phyloP scores from a whole-genome alignment of 2,797 vertebrate genomes.

The Lithobates sylvaticus region DNA sequence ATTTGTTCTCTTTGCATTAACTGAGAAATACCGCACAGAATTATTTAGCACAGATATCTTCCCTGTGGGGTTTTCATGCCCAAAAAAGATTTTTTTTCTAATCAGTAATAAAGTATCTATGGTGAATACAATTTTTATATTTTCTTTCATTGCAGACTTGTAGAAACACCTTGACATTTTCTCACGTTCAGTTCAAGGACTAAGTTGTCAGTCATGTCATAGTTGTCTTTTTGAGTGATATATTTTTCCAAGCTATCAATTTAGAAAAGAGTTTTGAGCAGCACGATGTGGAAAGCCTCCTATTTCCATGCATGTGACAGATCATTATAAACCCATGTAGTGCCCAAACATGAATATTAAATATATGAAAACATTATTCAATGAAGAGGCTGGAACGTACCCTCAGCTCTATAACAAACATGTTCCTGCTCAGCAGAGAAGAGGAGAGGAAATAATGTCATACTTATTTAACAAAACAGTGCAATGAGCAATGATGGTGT shows the following conservation, averaged over 20 bases:
- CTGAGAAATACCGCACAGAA: too few relatives aligned
- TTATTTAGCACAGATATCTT: background rate
- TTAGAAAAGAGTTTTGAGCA: background rate
- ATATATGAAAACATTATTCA: background rate
- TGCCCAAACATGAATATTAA: background rate
- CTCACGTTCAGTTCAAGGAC: slow-evolving; percentile 26
- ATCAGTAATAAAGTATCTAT: background rate
- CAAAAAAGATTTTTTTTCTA: background rate
- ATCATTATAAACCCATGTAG: background rate
- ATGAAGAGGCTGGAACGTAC: background rate
- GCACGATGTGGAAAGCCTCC: background rate
- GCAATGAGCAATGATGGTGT: too few relatives aligned
- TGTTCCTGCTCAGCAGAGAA: too few relatives aligned
- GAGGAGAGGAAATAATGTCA: too few relatives aligned
- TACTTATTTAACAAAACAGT: too few relatives aligned
- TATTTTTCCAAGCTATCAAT: slow-evolving; percentile 3
- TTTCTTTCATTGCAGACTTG: slow-evolving; percentile 11
- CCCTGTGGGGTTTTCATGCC: background rate
- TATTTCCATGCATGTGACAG: slow-evolving; percentile 15
- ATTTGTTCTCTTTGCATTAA: too few relatives aligned
- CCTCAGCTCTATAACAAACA: background rate
- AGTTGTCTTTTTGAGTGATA: slow-evolving; percentile 15
- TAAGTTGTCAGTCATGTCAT: slow-evolving; percentile 45
- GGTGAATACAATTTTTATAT: background rate
- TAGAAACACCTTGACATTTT: slow-evolving; percentile 25